These are phyloP conservation scores for Pseudoips prasinana DNA, from an alignment of 2,888 invertebrate genomes.

Conservation along the genomic window DNA sequence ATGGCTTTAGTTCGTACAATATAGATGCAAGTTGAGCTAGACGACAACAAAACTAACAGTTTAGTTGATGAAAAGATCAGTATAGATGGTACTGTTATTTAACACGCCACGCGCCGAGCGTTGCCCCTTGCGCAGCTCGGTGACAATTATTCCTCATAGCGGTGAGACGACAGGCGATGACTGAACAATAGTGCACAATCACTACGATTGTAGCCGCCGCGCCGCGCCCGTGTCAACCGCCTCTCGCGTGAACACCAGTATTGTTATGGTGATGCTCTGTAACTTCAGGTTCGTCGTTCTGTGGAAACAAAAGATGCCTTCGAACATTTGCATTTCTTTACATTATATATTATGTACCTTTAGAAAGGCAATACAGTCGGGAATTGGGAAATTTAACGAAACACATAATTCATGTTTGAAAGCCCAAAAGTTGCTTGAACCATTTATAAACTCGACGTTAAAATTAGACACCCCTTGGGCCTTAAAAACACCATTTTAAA, in stretches of 20 bases:
- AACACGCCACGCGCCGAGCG: conserved; percentile 40
- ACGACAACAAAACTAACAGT: no score
- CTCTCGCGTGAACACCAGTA: conserved; percentile 62
- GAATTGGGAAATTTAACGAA: conserved; percentile 45
- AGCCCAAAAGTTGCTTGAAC: conserved; percentile 38
- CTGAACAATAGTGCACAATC: conserved; percentile 74
- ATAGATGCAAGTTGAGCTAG: no score
- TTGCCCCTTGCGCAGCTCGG: conserved; percentile 37
- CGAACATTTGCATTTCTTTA: conserved; percentile 61
- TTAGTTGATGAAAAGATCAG: conserved; percentile 40
- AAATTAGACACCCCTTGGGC: conserved; percentile 62
- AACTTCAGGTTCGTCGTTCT: conserved; percentile 60
- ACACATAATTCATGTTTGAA: conserved; percentile 67
- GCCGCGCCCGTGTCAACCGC: conserved; percentile 66
- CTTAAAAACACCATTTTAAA: conserved; percentile 60
- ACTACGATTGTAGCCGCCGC: conserved; percentile 55
- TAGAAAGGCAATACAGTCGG: conserved; percentile 43
- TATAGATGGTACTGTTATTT: conserved; percentile 49
- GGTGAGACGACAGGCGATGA: conserved; percentile 42
- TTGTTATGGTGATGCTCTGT: conserved; percentile 72
- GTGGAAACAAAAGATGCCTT: conserved; percentile 60
- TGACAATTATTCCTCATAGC: conserved; percentile 41
- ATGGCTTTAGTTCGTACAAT: no score
- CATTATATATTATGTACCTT: conserved; percentile 37
- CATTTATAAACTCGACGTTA: conserved; percentile 49